Conservation (phyloP, 2,888 invertebrate species). For the Luperina nickerlii region DNA sequence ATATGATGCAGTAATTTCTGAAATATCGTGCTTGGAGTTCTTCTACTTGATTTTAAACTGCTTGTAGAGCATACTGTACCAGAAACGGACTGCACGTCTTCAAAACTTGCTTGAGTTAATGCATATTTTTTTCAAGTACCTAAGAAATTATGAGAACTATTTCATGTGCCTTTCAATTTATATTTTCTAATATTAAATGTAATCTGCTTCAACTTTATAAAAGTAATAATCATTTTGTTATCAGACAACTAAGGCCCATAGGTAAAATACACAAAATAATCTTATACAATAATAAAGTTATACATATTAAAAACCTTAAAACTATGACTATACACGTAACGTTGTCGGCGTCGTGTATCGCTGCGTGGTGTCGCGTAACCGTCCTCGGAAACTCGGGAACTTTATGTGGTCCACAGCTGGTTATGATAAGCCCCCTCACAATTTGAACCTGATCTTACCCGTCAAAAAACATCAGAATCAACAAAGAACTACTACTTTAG, state of each 20-base stretch:
- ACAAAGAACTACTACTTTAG: neutral
- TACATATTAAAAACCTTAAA: too few species aligned
- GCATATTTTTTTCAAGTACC: neutral
- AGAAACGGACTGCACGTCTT: neutral
- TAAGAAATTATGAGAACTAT: too few species aligned
- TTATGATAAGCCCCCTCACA: neutral
- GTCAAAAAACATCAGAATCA: neutral
- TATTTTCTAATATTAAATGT: neutral
- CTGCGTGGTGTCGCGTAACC: too few species aligned
- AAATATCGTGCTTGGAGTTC: neutral
- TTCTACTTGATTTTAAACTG: neutral
- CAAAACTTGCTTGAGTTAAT: neutral
- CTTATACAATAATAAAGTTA: too few species aligned
- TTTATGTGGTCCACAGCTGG: neutral
- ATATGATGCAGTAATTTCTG: neutral
- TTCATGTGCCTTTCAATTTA: neutral
- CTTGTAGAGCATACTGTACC: neutral
- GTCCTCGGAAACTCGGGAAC: too few species aligned
- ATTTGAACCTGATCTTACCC: too few species aligned
- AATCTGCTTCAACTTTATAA: neutral
- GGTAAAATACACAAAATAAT: too few species aligned
- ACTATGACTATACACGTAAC: too few species aligned
- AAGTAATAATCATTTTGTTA: too few species aligned
- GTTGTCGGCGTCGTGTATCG: too few species aligned
- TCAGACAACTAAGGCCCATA: too few species aligned